phyloP scores from a whole-genome alignment of 2,113 vertebrate species.

The Ramphastos sulfuratus region DNA sequence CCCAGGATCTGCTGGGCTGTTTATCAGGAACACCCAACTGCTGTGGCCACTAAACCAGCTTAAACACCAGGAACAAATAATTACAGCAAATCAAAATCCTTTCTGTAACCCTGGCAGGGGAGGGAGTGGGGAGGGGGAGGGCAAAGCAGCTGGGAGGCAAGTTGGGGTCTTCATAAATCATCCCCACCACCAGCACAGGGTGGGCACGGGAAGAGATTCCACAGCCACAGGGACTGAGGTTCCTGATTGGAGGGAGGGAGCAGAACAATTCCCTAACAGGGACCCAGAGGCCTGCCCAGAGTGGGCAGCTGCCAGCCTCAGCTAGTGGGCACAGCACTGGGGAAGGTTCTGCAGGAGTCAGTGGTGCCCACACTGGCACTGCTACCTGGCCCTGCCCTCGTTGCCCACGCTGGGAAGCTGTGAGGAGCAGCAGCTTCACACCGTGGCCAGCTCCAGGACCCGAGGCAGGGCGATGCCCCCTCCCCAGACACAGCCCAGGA shows the following conservation, averaged over 20 bases:
- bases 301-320: neutral
- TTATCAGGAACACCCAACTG: constrained; percentile 72
- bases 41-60: constrained; percentile 64
- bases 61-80: constrained; percentile 62
- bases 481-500: neutral
- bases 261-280: neutral
- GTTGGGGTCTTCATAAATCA: neutral
- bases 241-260: neutral
- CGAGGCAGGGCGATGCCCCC: neutral
- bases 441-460: rapidly evolving
- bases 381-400: neutral
- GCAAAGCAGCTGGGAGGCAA: neutral
- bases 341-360: neutral
- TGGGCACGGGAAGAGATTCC: neutral
- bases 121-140: neutral
- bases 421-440: neutral
- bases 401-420: rapidly evolving
- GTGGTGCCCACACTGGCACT: rapidly evolving
- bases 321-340: rapidly evolving
- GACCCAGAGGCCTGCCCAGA: neutral
- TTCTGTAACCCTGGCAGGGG: neutral
- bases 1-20: constrained; percentile 72
- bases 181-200: neutral
- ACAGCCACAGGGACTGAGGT: neutral
- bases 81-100: neutral